Base-by-base conservation (phyloP, 2,888 invertebrate genomes). In the Danaus chrysippus region DNA sequence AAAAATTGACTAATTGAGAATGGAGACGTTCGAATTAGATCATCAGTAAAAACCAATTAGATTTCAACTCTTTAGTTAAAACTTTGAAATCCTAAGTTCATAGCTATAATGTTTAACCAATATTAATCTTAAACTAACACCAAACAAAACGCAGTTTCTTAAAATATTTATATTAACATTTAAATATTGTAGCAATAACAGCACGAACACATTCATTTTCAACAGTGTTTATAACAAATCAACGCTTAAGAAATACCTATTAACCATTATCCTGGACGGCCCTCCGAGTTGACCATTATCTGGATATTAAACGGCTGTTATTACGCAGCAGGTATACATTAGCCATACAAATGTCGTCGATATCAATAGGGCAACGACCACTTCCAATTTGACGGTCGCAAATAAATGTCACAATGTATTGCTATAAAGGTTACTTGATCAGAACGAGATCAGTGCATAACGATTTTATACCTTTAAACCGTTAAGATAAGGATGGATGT, bases 311-410 rank as follows among this genome's bases (percentile, higher is more conserved):
- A 55, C 61, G 64, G 44, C 64, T 54, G 63, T 64, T 63, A 68
- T 61, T 67, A 55, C 60, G 58, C 63, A 64, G 55, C 63, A 63
- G 65, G 58, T 64, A 46, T 55, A 44, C 42, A 56, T 54, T 59
- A 56, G 56, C 19, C 34, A 17, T 23, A 15, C 46, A 34, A 54
- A 52, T 61, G 41, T 55, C 75, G 79, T 78, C 81, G 79, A 78
- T 81, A 75, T 70, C 66, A 71, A 78, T 79, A 83, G 83, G 84
- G 84, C 84, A 84, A 82, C 77, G 83, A 79, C 81, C 83, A 82
- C 71, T 70, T 69, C 69, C 56, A 75, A 73, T 76, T 77, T 78
- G 82, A 85, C 82, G 84, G 81, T 79, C 76, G 75, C 73, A 70
- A 77, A 75, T 78, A 76, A 65, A 43, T 49, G 49, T 55, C 23